Base-by-base conservation (phyloP, 2,888 invertebrate genomes). In the Halocaridina rubra region DNA sequence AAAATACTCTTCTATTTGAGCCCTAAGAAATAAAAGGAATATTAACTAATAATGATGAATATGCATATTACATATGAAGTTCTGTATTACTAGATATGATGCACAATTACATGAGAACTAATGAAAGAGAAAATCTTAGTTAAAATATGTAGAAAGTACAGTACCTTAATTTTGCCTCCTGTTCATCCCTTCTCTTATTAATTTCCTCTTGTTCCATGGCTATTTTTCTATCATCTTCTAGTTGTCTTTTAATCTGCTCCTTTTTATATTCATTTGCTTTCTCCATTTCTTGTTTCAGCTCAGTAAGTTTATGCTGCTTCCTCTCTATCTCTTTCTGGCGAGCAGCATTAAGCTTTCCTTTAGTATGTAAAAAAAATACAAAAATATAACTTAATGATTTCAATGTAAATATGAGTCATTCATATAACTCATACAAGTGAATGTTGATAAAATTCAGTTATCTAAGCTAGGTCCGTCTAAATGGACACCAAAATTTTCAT, bases 1-100 rank as follows among this genome's bases (percentile, higher is more conserved):
- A 69, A 79, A 84, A 57, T 61, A 84, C 33, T 30, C 27, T 75
- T 84, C 84, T 27, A 84, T 72, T 57, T 84, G 13, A 10, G 7
- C 57, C 30, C 84, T 84, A 79, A 10, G 46, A 64, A n/a, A 27
- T 32, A 30, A 57, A 71, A 32, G 16, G 22, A 57, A 57, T 64
- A 19, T 64, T 22, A 71, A n/a, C 39, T 33, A 33, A 72, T 2
- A 5, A 39, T 32, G 32, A 19, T n/a, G 39, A 32, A 32, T 27
- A 71, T 33, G 39, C 7, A 10, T 10, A 16, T 3, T 16, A 5
- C 7, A 5, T 8, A 27, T 13, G 29, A n/a, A n/a, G n/a, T n/a
- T n/a, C n/a, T n/a, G n/a, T n/a, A n/a, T n/a, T 59, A 13, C 59
- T 22, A 19, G 19, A 59, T 59, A 59, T 4, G 16, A 13, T 19